Percentiles rank a stretch among this genome's conserved stretches.
These are phyloP conservation scores for Centropus bengalensis DNA, from an alignment of 2,113 vertebrate genomes.

Conservation along the genomic window DNA sequence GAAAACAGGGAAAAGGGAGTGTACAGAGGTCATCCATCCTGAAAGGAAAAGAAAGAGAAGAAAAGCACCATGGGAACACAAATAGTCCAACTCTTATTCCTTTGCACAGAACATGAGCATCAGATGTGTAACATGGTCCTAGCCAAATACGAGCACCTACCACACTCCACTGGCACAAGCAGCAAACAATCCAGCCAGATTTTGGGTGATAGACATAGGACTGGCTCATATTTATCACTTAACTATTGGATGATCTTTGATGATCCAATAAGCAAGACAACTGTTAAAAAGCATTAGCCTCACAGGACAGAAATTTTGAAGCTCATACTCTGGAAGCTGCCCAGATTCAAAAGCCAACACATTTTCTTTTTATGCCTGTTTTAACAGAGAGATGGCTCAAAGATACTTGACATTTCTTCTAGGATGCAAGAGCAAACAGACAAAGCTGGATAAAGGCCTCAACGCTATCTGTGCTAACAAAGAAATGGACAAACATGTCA, in stretches of 20 bases:
- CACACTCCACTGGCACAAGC: not conserved
- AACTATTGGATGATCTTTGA: not conserved
- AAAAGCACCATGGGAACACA: not conserved
- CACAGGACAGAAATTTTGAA: not conserved
- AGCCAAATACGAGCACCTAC: not conserved
- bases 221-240: not conserved
- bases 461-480: not conserved
- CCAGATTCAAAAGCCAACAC: not conserved
- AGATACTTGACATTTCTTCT: constrained; percentile 17
- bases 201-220: not conserved
- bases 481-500: constrained; percentile 3
- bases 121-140: not conserved
- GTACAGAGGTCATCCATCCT: not conserved
- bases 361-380: not conserved
- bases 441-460: not conserved
- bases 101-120: not conserved
- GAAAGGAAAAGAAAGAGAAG: not conserved
- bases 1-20: not conserved
- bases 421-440: constrained; percentile 32
- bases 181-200: not conserved
- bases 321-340: not conserved
- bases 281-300: not conserved
- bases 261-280: not conserved
- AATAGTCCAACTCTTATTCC: not conserved
- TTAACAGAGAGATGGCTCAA: not conserved